Conservation (phyloP, 2,888 invertebrate species). For the Drosophila rubida region DNA sequence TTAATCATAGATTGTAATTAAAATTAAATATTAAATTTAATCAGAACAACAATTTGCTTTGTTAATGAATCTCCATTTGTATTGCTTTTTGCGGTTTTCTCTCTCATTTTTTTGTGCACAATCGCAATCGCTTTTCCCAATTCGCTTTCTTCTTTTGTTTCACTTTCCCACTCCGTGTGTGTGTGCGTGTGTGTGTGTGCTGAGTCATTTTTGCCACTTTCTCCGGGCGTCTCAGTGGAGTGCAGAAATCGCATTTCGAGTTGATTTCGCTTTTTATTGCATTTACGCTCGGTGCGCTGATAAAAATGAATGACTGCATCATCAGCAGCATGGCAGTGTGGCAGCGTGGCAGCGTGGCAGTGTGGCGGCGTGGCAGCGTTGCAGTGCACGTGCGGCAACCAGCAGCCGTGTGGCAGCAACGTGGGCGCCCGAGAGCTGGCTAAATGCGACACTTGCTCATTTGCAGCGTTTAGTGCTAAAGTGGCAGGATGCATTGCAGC, state of each 20-base stretch:
- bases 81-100: background rate
- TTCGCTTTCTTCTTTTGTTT: too few relatives aligned
- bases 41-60: background rate
- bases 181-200: background rate
- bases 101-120: background rate
- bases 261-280: conserved; percentile 68
- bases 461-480: conserved; percentile 73
- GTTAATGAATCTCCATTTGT: background rate
- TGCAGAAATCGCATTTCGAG: conserved; percentile 43
- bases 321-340: too few relatives aligned
- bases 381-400: too few relatives aligned
- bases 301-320: conserved; percentile 76
- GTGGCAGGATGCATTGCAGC: conserved; percentile 64
- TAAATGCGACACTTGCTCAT: conserved; percentile 69
- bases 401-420: conserved; percentile 14
- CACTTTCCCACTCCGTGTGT: too few relatives aligned
- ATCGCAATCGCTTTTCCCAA: background rate
- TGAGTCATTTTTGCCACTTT: background rate
- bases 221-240: too few relatives aligned
- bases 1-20: conserved; percentile 4
- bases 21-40: conserved; percentile 13
- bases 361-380: too few relatives aligned
- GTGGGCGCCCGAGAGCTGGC: conserved; percentile 1
- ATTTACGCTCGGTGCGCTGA: conserved; percentile 63
- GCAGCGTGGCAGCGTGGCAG: too few relatives aligned